Percentiles rank a stretch among this genome's conserved stretches.
These are phyloP conservation scores for Orthonyx spaldingii DNA, from an alignment of 2,113 vertebrate genomes.

Conservation along the genomic window DNA sequence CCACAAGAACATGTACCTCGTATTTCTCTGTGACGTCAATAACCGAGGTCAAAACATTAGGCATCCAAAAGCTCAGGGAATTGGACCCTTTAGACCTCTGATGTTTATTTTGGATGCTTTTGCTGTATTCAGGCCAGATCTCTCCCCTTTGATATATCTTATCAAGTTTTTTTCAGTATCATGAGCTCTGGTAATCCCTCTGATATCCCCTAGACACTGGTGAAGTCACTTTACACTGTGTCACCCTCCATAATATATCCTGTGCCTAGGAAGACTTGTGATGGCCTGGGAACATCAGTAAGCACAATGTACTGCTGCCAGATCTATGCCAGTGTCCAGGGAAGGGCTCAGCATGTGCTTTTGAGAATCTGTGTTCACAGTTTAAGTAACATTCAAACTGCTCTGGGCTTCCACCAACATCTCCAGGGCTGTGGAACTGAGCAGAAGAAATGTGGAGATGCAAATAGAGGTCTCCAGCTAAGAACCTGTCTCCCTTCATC, in stretches of 20 bases:
- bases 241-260: background rate
- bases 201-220: background rate
- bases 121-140: background rate
- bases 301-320: background rate
- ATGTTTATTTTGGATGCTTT: background rate
- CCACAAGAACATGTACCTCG: background rate
- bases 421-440: background rate
- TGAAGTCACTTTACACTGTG: background rate
- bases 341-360: background rate
- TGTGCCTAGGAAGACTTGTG: background rate
- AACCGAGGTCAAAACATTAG: background rate
- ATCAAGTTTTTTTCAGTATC: background rate
- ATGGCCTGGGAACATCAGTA: background rate
- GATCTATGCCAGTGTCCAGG: background rate
- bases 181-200: background rate
- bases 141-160: background rate
- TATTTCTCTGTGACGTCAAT: background rate
- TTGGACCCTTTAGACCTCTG: background rate
- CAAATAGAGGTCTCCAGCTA: background rate
- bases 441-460: background rate
- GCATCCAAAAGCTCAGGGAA: background rate
- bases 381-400: background rate
- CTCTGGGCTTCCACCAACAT: background rate
- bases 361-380: background rate
- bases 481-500: background rate